Conservation (phyloP, 2,888 invertebrate genomes). For the Lepeophtheirus nordmannii region DNA sequence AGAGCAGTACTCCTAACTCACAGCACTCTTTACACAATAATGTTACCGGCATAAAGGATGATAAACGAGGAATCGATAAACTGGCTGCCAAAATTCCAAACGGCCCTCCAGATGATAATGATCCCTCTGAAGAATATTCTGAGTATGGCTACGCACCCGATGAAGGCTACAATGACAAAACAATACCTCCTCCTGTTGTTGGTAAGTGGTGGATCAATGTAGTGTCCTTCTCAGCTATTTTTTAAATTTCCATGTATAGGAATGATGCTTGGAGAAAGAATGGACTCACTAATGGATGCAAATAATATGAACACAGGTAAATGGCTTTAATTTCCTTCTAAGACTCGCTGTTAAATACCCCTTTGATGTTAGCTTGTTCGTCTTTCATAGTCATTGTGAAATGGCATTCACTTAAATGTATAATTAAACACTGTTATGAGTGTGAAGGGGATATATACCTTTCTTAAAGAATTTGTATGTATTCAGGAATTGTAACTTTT, state of each 20-base stretch:
- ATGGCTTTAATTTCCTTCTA: neutral
- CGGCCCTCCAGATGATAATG: neutral
- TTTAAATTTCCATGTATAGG: neutral
- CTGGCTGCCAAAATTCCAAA: neutral
- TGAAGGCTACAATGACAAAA: constrained; percentile 1
- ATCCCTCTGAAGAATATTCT: neutral
- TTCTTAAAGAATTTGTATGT: too few relatives aligned
- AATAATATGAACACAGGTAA: neutral
- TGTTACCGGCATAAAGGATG: neutral
- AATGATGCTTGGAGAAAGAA: neutral
- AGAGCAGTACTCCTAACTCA: neutral
- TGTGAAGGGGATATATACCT: too few relatives aligned
- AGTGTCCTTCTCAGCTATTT: neutral
- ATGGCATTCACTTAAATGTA: too few relatives aligned
- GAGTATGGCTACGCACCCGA: neutral
- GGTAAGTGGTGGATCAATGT: neutral
- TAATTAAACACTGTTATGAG: too few relatives aligned
- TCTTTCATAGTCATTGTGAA: too few relatives aligned
- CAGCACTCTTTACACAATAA: neutral
- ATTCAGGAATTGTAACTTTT: too few relatives aligned
- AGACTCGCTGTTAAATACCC: too few relatives aligned
- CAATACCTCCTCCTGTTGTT: constrained; percentile 3
- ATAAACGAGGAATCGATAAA: neutral
- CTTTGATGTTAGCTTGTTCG: too few relatives aligned
- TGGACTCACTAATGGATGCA: neutral